phyloP scores from a whole-genome alignment of 2,888 invertebrate species.

The Formica aserva region DNA sequence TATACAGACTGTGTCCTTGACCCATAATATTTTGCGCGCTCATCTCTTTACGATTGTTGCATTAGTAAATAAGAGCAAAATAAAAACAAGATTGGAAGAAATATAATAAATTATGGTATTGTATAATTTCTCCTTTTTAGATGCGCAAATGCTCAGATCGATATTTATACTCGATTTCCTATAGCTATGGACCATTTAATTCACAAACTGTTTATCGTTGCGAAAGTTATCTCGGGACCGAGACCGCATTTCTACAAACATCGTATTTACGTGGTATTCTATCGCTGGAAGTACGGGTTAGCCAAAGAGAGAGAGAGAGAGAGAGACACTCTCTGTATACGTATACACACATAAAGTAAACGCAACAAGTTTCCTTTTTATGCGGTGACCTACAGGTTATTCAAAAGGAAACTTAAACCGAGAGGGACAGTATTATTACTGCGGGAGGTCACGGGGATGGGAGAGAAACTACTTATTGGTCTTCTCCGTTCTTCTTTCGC shows the following conservation, averaged over 20 bases:
- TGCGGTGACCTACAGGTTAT: conserved; percentile 78
- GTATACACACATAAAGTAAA: conserved; percentile 73
- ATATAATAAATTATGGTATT: not conserved
- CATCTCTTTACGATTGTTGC: conserved; percentile 13
- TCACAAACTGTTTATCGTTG: conserved; percentile 10
- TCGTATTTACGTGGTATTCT: conserved; percentile 33
- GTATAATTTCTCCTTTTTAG: no score
- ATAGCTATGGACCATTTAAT: not conserved
- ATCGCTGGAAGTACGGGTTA: conserved; percentile 8
- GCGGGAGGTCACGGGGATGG: conserved; percentile 80
- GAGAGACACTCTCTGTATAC: conserved; percentile 50
- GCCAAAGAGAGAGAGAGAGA: not conserved
- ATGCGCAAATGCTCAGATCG: not conserved
- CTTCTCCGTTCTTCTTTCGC: conserved; percentile 64
- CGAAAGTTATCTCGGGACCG: conserved; percentile 28
- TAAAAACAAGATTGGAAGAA: not conserved
- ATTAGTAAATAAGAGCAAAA: conserved; percentile 1
- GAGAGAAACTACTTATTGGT: conserved; percentile 70
- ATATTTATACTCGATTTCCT: not conserved
- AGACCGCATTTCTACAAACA: conserved; percentile 35
- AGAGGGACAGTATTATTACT: conserved; percentile 81
- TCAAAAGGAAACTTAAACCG: conserved; percentile 78
- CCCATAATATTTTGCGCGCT: conserved; percentile 13
- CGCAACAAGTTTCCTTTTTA: conserved; percentile 78
- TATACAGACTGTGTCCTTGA: conserved; percentile 39